Base-by-base conservation (phyloP, 2,113 vertebrate species). In the Salvelinus sp. region DNA sequence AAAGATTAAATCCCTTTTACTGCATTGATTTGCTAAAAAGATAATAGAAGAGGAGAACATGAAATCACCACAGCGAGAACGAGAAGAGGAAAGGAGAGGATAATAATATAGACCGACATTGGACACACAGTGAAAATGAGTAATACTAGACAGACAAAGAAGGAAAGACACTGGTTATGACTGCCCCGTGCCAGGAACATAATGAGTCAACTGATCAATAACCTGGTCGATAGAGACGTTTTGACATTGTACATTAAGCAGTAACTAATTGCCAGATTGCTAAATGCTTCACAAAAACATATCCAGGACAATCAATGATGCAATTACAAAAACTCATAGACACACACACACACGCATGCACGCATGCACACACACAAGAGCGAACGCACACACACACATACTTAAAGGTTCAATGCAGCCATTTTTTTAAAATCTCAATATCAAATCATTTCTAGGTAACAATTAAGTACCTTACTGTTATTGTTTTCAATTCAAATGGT, bases 241-340 rank as follows among this genome's bases (percentile, higher is more conserved):
- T 95, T 93, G 94, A 96, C 96, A 95, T 94, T 95, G 91, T 93
- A 86, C 95, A 97, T 96, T 97, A 97, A 96, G 93, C 86, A 92
- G 91, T 92, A 96, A 96, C 95, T 96, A 97, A 98, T 95, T 96
- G 95, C 88, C 86, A 85, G 88, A 94, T 93, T 92, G 91, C 89
- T 92, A 96, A 95, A 95, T 93, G 95, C 94, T 97, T 97, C 95
- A 92, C 90, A 90, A 90, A 33, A 86, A 87, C 86, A 83, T 82
- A 81, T 94, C 90, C 92, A 91, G 85, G 84, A 68, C 80, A 90
- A 96, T 97, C 95, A 93, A 95, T 97, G 95, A 88, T 84, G 80
- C 84, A 91, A 83, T 91, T 12, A 50, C 48, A 50, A 50, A 50
- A 50, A 50, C 48, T 4, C 48, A 50, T 0, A 14, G 3, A 50